A percentile compares a stretch with the other conserved stretches of the same genome.
phyloP scores from a whole-genome alignment of 2,797 vertebrate species.

The Dermochelys coriacea region DNA sequence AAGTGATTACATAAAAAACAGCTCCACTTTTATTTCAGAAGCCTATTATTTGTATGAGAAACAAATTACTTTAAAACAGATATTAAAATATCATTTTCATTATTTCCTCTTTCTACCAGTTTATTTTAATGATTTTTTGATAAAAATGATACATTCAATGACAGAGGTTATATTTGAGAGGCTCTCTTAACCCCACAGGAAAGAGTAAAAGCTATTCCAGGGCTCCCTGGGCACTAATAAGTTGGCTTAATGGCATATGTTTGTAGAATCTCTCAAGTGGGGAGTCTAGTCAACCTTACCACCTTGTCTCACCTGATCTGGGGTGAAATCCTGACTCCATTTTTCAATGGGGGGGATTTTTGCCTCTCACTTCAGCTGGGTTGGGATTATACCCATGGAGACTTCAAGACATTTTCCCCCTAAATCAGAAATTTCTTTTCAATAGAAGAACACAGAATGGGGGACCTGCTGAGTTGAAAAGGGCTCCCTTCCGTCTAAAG shows the following conservation, averaged over 20 bases:
- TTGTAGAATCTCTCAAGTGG: not conserved
- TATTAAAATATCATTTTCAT: too few relatives aligned
- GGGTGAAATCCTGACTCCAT: not conserved
- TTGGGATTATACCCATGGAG: not conserved
- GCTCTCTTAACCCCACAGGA: not conserved
- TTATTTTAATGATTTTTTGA: too few relatives aligned
- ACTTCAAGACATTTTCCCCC: not conserved
- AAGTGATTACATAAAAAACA: not conserved
- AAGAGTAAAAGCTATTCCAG: not conserved
- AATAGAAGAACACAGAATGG: not conserved
- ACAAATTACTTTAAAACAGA: too few relatives aligned
- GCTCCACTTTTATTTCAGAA: not conserved
- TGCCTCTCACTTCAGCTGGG: not conserved
- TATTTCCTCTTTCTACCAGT: too few relatives aligned
- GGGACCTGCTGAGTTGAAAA: not conserved
- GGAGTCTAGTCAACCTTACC: not conserved
- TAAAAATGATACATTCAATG: not conserved
- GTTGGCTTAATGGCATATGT: not conserved
- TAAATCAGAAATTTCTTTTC: not conserved
- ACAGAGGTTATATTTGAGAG: not conserved
- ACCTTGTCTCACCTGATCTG: not conserved
- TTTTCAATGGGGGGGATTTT: not conserved
- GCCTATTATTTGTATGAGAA: too few relatives aligned
- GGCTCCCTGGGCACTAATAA: not conserved
- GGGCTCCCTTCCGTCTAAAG: not conserved